These are phyloP conservation scores for Drosophila repletoides DNA, from an alignment of 1,140 invertebrate genomes.

Conservation along the genomic window DNA sequence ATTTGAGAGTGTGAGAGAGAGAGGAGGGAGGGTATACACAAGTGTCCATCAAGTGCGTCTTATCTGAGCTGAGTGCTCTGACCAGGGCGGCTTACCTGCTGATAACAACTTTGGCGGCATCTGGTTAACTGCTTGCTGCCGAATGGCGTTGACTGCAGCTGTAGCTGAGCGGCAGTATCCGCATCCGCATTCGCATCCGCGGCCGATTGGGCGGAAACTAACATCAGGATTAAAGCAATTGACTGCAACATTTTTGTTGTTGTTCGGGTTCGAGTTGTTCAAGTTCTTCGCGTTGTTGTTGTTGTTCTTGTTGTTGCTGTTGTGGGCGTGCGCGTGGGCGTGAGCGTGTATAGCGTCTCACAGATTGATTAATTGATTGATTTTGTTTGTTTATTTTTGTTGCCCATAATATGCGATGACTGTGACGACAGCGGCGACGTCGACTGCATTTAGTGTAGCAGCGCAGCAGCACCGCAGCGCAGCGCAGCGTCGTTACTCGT, in stretches of 20 bases:
- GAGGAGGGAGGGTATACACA: slow-evolving; percentile 31
- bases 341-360: slow-evolving; percentile 30
- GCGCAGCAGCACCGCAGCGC: too few relatives aligned
- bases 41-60: slow-evolving; percentile 64
- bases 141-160: slow-evolving; percentile 25
- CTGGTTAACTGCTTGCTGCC: slow-evolving; percentile 62
- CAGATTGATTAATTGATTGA: slow-evolving; percentile 80
- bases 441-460: slow-evolving; percentile 50
- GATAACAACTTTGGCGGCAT: slow-evolving; percentile 75
- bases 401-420: slow-evolving; percentile 43
- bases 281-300: slow-evolving; percentile 2
- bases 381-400: slow-evolving; percentile 80
- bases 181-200: slow-evolving; percentile 3
- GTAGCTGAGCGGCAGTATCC: slow-evolving; percentile 18
- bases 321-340: slow-evolving; percentile 50
- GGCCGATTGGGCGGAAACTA: slow-evolving; percentile 18
- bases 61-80: slow-evolving; percentile 23
- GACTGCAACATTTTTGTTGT: slow-evolving; percentile 55
- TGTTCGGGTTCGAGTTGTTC: not conserved
- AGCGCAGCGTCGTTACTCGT: slow-evolving; percentile 8
- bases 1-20: not conserved
- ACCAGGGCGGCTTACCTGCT: slow-evolving; percentile 58
- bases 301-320: slow-evolving; percentile 1
- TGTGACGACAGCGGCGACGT: slow-evolving; percentile 36
- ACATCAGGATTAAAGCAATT: slow-evolving; percentile 56